These are phyloP conservation scores for Desmophyllum pertusum DNA, from an alignment of 92 coral and sea anemone species.

Conservation along the genomic window DNA sequence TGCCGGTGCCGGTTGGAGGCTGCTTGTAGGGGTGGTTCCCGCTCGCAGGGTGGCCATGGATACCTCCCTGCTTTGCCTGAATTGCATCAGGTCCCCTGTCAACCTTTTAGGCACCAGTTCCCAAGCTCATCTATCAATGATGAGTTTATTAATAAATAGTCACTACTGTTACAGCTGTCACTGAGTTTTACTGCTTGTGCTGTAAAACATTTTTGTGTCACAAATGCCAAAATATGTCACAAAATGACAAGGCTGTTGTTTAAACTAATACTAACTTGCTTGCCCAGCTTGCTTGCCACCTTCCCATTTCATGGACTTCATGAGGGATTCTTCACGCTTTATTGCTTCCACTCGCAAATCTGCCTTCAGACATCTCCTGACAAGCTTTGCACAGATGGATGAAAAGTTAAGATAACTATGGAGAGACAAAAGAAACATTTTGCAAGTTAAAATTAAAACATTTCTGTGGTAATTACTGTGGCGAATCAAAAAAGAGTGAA, in stretches of 20 bases:
- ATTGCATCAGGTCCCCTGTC: too few species aligned
- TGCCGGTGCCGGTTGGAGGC: too few species aligned
- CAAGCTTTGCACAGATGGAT: conserved; percentile 95
- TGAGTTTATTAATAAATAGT: too few species aligned
- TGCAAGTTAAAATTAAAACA: background rate
- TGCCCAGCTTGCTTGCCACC: conserved; percentile 84
- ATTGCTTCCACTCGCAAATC: conserved; percentile 78
- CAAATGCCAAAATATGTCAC: background rate
- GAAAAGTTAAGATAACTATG: conserved; percentile 89
- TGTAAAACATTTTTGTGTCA: background rate
- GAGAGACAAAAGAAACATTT: background rate
- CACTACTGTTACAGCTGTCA: too few species aligned
- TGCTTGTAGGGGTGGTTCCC: too few species aligned
- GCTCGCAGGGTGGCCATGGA: too few species aligned
- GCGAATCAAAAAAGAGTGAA: too few species aligned
- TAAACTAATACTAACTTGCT: conserved; percentile 72
- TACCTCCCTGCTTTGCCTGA: too few species aligned
- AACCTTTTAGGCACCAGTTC: too few species aligned
- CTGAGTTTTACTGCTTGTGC: too few species aligned
- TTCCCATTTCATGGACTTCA: conserved; percentile 90
- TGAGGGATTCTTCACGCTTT: conserved; percentile 82
- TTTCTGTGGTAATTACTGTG: background rate
- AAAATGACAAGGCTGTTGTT: background rate
- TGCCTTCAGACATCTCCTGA: conserved; percentile 92
- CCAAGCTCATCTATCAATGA: too few species aligned